Conservation (phyloP, 1,140 invertebrate genomes). For the Aphelinus certus region DNA sequence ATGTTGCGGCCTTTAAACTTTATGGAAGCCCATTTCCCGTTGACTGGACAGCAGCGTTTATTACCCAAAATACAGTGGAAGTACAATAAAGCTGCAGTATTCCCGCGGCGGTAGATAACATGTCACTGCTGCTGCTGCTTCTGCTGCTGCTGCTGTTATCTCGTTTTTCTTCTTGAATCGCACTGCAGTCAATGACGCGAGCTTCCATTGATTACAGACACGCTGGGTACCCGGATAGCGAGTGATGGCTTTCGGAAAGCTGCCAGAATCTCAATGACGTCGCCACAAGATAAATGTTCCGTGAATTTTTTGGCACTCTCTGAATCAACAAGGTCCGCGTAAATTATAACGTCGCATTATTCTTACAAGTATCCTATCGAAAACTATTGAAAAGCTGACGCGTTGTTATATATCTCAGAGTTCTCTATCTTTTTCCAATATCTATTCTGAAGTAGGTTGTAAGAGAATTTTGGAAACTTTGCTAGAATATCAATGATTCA, state of each 20-base stretch:
- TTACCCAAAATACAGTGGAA: constrained; percentile 54
- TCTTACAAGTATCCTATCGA: too few relatives aligned
- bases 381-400: too few relatives aligned
- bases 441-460: too few relatives aligned
- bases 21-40: constrained; percentile 53
- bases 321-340: neutral
- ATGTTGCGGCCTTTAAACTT: constrained; percentile 53
- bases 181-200: constrained; percentile 1
- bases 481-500: too few relatives aligned
- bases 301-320: constrained; percentile 7
- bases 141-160: constrained; percentile 36
- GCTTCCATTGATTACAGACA: constrained; percentile 14
- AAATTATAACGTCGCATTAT: too few relatives aligned
- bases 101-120: constrained; percentile 49
- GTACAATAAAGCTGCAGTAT: constrained; percentile 51
- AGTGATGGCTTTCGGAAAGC: neutral
- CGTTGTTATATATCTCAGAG: too few relatives aligned
- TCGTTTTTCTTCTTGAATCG: too few relatives aligned
- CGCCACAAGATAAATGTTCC: too few relatives aligned
- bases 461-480: too few relatives aligned
- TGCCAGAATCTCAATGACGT: neutral
- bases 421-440: too few relatives aligned
- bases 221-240: neutral
- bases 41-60: constrained; percentile 54
- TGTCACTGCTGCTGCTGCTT: neutral